Evolutionary conservation across 2,797 vertebrate species (phyloP), one percentile per base, ranked within the genome.

Genomic region (Petrocephalus schoutedeni): DNA sequence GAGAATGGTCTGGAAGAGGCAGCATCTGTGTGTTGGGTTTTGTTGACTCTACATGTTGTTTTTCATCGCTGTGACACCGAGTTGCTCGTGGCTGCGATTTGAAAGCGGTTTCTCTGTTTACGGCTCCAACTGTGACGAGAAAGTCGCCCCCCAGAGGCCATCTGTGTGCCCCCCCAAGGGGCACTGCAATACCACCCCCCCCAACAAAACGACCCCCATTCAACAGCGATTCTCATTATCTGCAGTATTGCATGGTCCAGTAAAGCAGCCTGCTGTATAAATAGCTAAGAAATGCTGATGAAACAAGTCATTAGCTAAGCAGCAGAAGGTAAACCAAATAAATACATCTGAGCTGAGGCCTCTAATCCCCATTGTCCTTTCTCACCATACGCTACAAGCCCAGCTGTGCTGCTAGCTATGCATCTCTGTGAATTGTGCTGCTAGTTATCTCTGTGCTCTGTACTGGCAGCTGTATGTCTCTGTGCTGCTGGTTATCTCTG

Each of bases 31-130:
- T 84, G 9, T 23, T 56, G 80, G 82, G 82, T 53, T 84, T 32
- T 84, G 53, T 83, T 53, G 36, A 77, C 32, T 19, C 71, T 77
- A 77, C 71, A 77, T 77, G 71, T 77, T 77, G 71, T 77, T 45
- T 77, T 77, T 77, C 36, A 77, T 77, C 16, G 14, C 71, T 45
- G 32, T 77, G 71, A 77, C 36, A 45, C 36, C 41, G 36, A 45
- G 5, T 41, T 5, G 36, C 36, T 77, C 10, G 16, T 23, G 36
- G 71, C 32, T 45, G 36, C 36, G 71, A 77, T 77, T 77, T 77
- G n/a, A 77, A 45, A n/a, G 36, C 36, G 2, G 5, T 45, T 45
- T 41, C n/a, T 45, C 14, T n/a, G 16, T 45, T 77, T 77, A 45
- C 71, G 1, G 36, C 6, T 41, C 67, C 6, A 41, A 77, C 6